Evolutionary conservation across 2,888 invertebrate genomes (phyloP).

Genomic region (Axea sp.): DNA sequence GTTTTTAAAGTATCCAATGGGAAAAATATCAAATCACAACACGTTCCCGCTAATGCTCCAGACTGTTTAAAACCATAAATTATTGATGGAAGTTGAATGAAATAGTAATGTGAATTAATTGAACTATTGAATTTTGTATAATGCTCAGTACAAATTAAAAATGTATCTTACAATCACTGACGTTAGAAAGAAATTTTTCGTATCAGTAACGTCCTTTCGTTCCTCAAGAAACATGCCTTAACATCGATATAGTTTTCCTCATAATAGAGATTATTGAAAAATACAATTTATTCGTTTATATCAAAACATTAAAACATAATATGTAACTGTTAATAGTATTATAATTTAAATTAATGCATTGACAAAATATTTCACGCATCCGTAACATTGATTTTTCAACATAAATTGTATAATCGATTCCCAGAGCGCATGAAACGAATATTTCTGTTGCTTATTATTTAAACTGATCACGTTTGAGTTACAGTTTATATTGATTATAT

Average conservation of each 20-base stretch:
- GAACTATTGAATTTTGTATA: too few species aligned
- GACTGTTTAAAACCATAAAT: conserved; percentile 65
- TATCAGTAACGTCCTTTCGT: conserved; percentile 23
- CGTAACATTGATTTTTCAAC: too few species aligned
- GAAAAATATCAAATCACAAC: conserved; percentile 93
- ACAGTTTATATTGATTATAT: conserved; percentile 18
- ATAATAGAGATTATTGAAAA: not conserved
- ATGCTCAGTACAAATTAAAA: not conserved
- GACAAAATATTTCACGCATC: too few species aligned
- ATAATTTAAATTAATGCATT: too few species aligned
- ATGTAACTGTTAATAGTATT: too few species aligned
- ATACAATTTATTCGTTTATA: not conserved
- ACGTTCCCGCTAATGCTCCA: conserved; percentile 86
- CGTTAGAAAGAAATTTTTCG: conserved; percentile 68
- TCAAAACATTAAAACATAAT: not conserved
- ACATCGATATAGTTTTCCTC: not conserved
- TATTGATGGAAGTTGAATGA: too few species aligned
- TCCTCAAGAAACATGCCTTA: conserved; percentile 63
- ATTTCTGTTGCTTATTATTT: not conserved
- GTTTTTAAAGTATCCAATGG: conserved; percentile 99
- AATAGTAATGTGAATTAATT: too few species aligned
- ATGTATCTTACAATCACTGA: conserved; percentile 70
- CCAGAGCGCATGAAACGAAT: not conserved
- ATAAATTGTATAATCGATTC: not conserved
- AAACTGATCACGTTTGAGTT: conserved; percentile 7